Base-by-base conservation (phyloP, 2,888 invertebrate genomes). In the Chaitophorus viminalis region DNA sequence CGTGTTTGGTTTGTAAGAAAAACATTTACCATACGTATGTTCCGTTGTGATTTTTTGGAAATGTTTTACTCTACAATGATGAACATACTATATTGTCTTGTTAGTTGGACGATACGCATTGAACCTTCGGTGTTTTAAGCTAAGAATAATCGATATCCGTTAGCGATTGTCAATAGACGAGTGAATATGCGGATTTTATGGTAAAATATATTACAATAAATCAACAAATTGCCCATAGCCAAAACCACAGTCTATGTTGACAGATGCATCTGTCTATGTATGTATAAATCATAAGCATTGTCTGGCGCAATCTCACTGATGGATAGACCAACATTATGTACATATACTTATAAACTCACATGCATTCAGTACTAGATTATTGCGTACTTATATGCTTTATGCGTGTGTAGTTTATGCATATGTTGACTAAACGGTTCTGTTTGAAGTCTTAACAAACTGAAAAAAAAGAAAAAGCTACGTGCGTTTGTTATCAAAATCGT, bases 341-440 rank as follows among this genome's bases (percentile, higher is more conserved):
- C 6, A 36, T 46, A 46, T 46, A 46, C 14, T 46, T 46, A 46
- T 14, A 46, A 46, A 1, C 33, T 11, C 36, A 36, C 8, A 21
- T 17, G n/a, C n/a, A 52, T 46, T 46, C 70, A 33, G 52, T 17
- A 5, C 46, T 17, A 14, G 18, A 14, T 70, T 52, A 21, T 25
- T 60, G 60, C 25, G 25, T 21, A 3, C 21, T 18, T 54, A 60
- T 46, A 46, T 46, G 14, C 46, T 3, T 60, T 60, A 6, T 60
- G 60, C 25, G 54, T 21, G 54, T 54, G 21, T 18, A 21, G 21
- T 52, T 82, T 82, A 8, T n/a, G n/a, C n/a, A n/a, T n/a, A n/a
- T n/a, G n/a, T n/a, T n/a, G 60, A 79, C 79, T 18, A 65, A 79
- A 70, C 17, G 52, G 72, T 82, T 54, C 72, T 39, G 33, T 82